phyloP scores from a whole-genome alignment of 2,888 invertebrate species.

The Toxonevra muliebris region DNA sequence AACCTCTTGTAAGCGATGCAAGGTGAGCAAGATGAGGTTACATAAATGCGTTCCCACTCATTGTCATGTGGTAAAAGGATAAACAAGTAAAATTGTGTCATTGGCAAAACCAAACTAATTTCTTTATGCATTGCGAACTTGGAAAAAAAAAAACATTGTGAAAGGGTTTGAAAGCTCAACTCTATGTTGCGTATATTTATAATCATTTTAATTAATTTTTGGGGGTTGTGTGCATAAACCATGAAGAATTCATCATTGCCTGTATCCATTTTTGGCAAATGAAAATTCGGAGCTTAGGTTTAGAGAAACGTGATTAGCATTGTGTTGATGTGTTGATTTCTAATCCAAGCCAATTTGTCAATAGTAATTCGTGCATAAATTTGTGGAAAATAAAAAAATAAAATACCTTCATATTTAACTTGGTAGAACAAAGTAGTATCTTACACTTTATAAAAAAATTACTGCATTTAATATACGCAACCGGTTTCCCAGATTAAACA shows the following conservation, averaged over 20 bases:
- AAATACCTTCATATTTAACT: no score
- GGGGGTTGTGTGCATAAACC: constrained; percentile 24
- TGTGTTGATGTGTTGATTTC: constrained; percentile 48
- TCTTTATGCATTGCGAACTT: constrained; percentile 34
- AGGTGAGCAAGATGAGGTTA: neutral
- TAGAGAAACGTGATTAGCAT: neutral
- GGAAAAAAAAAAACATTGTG: neutral
- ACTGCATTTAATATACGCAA: no score
- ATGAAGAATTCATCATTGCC: constrained; percentile 14
- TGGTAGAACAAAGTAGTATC: no score
- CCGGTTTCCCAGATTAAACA: no score
- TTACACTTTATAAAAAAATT: no score
- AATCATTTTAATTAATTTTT: constrained; percentile 50
- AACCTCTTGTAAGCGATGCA: neutral
- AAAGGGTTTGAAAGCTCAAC: constrained; percentile 6
- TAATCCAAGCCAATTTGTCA: constrained; percentile 53
- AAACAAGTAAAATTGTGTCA: neutral
- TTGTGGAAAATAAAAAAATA: no score
- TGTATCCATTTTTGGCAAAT: neutral
- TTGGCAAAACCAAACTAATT: constrained; percentile 23
- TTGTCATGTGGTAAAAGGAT: neutral
- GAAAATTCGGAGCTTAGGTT: neutral
- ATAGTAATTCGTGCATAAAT: constrained; percentile 46
- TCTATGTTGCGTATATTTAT: neutral
- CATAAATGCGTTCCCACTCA: neutral